Conservation (phyloP, 64 coral and sea anemone species). For the Exaiptasia diaphana region DNA sequence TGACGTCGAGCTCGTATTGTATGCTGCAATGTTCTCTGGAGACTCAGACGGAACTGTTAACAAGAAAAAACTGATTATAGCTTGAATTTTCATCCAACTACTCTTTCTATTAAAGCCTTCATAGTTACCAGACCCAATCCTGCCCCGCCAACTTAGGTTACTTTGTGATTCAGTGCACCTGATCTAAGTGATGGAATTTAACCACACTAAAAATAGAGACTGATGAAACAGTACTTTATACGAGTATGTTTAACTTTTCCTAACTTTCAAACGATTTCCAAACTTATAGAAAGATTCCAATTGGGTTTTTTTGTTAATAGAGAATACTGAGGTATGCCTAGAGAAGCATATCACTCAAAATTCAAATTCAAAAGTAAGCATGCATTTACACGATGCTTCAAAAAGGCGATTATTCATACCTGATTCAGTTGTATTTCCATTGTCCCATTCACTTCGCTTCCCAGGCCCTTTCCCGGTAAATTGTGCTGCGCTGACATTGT, state of each 20-base stretch:
- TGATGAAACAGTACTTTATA: not conserved
- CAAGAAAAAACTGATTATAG: not conserved
- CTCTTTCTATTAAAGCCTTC: too few relatives aligned
- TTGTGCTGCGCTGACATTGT: not conserved
- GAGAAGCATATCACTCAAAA: too few relatives aligned
- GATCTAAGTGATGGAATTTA: not conserved
- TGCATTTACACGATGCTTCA: too few relatives aligned
- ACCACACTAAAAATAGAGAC: not conserved
- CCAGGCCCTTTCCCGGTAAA: not conserved
- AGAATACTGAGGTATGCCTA: too few relatives aligned
- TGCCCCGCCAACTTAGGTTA: too few relatives aligned
- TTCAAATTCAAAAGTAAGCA: too few relatives aligned
- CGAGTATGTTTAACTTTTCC: too few relatives aligned
- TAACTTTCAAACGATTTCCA: too few relatives aligned
- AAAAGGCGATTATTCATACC: constrained; percentile 11
- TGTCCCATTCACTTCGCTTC: constrained; percentile 13
- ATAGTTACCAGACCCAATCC: too few relatives aligned
- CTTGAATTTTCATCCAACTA: not conserved
- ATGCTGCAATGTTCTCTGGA: not conserved
- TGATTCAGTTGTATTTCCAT: constrained; percentile 23
- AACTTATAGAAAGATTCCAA: too few relatives aligned
- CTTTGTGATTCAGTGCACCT: too few relatives aligned
- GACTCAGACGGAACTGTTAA: not conserved
- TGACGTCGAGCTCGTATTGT: not conserved
- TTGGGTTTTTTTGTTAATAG: too few relatives aligned